Evolutionary conservation across 2,113 vertebrate species (phyloP).

Genomic region (Salminus brasiliensis): DNA sequence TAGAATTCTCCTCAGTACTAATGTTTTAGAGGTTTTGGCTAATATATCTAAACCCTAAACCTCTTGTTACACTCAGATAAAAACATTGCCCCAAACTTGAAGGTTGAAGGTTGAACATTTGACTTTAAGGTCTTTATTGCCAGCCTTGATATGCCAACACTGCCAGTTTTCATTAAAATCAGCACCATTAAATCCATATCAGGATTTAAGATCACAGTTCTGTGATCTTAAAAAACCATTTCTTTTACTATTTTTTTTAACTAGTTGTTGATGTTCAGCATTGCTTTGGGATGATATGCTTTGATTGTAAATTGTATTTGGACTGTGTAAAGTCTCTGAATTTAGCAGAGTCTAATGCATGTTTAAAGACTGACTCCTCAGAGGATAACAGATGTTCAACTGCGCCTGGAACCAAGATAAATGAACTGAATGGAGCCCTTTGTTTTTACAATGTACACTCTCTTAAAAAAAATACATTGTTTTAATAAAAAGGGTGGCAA

Average conservation of each 20-base stretch:
- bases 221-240: background rate
- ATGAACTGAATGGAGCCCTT: background rate
- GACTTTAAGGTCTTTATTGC: no score
- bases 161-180: background rate
- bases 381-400: background rate
- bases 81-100: background rate
- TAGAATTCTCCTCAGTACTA: no score
- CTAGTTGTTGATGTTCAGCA: background rate
- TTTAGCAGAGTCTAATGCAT: background rate
- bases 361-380: slow-evolving; percentile 18
- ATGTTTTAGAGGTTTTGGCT: no score
- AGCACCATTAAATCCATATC: background rate
- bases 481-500: no score
- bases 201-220: background rate
- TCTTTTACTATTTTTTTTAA: background rate
- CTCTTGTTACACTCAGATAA: background rate
- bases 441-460: background rate
- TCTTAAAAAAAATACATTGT: no score
- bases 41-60: background rate
- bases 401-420: background rate
- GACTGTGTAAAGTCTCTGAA: slow-evolving; percentile 17
- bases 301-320: slow-evolving; percentile 6
- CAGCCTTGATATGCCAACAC: background rate
- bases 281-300: background rate
- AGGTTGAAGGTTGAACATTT: no score